phyloP scores from a whole-genome alignment of 2,888 invertebrate genomes.

The Perithous albicinctus region DNA sequence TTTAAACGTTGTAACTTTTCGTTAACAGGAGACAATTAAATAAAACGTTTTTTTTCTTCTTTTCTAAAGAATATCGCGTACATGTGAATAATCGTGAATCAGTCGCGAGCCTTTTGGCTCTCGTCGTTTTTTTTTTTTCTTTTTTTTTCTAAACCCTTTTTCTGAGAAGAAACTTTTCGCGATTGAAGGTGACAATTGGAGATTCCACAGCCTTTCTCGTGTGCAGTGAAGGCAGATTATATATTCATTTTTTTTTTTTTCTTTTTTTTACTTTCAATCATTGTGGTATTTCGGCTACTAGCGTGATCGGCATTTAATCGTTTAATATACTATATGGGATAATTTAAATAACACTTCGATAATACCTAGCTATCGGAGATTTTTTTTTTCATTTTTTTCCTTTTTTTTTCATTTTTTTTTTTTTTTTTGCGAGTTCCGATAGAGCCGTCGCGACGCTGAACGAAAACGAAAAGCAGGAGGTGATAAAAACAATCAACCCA shows the following conservation, averaged over 20 bases:
- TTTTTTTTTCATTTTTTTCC: no score
- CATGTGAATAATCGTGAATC: conserved; percentile 39
- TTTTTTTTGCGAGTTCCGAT: background rate
- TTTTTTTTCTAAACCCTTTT: no score
- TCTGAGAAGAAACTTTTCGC: conserved; percentile 12
- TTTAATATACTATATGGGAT: conserved; percentile 65
- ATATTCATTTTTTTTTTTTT: conserved; percentile 28
- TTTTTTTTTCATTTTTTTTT: no score
- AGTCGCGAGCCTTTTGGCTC: background rate
- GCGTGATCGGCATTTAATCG: conserved; percentile 46
- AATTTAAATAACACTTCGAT: conserved; percentile 52
- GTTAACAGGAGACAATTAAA: conserved; percentile 55
- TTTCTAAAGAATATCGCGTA: conserved; percentile 27
- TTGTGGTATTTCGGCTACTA: conserved; percentile 56
- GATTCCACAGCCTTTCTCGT: conserved; percentile 49
- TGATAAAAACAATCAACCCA: conserved; percentile 63
- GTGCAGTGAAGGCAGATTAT: conserved; percentile 61
- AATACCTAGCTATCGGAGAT: conserved; percentile 42
- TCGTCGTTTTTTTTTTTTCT: no score
- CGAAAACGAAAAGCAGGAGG: conserved; percentile 57
- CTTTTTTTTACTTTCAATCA: conserved; percentile 58
- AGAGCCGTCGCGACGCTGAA: conserved; percentile 13
- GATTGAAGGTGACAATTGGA: conserved; percentile 32
- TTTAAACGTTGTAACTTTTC: conserved; percentile 47
- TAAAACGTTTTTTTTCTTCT: conserved; percentile 35